Conservation (phyloP, 2,113 vertebrate species). For the Trematomus loennbergii region DNA sequence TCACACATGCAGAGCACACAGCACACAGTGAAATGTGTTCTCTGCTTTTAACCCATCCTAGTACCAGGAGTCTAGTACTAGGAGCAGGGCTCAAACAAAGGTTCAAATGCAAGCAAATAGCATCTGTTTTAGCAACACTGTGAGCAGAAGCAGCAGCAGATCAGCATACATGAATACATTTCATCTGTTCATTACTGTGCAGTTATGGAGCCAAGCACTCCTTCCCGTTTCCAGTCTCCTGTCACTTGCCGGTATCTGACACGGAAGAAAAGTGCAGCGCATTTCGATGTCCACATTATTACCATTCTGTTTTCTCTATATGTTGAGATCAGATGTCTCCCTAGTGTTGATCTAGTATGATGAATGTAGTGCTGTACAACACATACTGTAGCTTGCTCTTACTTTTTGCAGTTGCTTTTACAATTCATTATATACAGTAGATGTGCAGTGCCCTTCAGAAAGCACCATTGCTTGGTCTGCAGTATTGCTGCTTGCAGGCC, state of each 20-base stretch:
- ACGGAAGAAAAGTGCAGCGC: constrained; percentile 70
- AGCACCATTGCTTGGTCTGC: no score
- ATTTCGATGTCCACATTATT: constrained; percentile 66
- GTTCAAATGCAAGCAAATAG: constrained; percentile 41
- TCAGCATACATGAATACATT: constrained; percentile 71
- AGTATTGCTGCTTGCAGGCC: no score
- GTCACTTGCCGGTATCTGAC: constrained; percentile 73
- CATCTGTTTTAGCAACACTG: constrained; percentile 61
- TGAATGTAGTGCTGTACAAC: constrained; percentile 63
- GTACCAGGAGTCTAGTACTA: no score
- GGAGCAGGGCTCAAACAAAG: not conserved
- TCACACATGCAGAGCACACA: no score
- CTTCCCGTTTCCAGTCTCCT: constrained; percentile 73
- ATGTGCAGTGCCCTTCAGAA: not conserved
- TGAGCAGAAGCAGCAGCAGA: constrained; percentile 57
- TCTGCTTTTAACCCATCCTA: no score
- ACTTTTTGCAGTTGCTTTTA: not conserved
- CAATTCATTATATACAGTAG: not conserved
- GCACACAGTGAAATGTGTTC: no score
- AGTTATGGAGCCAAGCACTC: constrained; percentile 56
- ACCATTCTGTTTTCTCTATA: constrained; percentile 69
- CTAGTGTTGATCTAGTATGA: constrained; percentile 65
- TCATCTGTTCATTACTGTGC: constrained; percentile 62
- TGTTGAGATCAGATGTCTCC: constrained; percentile 69
- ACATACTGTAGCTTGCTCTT: not conserved